Conservation (phyloP, 2,113 vertebrate genomes). For the Periophthalmodon schlosseri region DNA sequence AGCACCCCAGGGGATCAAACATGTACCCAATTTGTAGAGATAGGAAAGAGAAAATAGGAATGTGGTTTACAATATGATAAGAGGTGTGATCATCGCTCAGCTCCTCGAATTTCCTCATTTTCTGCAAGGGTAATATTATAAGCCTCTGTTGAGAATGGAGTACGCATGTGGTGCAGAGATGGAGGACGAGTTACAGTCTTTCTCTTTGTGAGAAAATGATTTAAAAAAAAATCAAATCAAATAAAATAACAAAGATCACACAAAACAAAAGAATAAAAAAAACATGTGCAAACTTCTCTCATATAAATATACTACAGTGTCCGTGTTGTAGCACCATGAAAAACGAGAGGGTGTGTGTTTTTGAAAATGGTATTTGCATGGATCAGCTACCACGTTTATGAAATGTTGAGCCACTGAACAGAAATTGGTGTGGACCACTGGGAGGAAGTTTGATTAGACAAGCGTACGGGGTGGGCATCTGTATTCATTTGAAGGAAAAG, state of each 20-base stretch:
- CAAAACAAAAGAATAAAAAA: constrained; percentile 50
- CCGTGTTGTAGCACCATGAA: constrained; percentile 80
- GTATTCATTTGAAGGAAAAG: not conserved
- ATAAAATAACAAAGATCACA: constrained; percentile 40
- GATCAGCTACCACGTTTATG: constrained; percentile 47
- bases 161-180: constrained; percentile 24
- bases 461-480: not conserved
- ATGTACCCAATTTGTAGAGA: not conserved
- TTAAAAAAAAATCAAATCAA: constrained; percentile 8
- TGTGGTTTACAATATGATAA: constrained; percentile 1
- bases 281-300: constrained; percentile 76
- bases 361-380: constrained; percentile 42
- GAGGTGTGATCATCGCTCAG: not conserved
- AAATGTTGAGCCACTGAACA: constrained; percentile 44
- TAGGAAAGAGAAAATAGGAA: not conserved
- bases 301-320: constrained; percentile 74
- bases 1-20: not conserved
- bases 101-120: constrained; percentile 16
- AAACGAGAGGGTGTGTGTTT: constrained; percentile 48
- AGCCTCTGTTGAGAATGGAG: constrained; percentile 18
- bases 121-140: constrained; percentile 16
- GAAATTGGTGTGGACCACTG: constrained; percentile 37
- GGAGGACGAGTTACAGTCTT: constrained; percentile 35
- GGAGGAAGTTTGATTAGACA: constrained; percentile 29
- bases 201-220: constrained; percentile 58